Percentiles rank a stretch among this genome's conserved stretches.
phyloP scores from a whole-genome alignment of 2,113 vertebrate species.

The Micromys minutus region DNA sequence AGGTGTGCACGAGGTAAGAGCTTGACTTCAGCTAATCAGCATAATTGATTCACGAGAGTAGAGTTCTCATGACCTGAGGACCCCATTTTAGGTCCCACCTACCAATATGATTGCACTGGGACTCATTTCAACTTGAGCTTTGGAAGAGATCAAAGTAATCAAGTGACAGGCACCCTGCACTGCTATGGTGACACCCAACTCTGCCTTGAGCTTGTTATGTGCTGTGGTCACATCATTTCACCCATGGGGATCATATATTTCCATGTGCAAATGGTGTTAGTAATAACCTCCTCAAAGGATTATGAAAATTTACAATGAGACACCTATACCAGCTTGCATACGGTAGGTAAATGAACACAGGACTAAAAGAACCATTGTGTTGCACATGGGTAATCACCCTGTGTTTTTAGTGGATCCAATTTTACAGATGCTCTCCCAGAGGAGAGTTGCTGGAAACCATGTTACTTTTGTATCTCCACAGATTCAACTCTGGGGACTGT shows the following conservation, averaged over 20 bases:
- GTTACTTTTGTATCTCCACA: too few relatives aligned
- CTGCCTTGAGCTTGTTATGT: not conserved
- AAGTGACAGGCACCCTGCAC: not conserved
- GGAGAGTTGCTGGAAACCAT: not conserved
- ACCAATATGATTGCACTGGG: not conserved
- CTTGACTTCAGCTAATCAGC: not conserved
- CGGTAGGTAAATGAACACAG: not conserved
- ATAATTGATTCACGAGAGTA: too few relatives aligned
- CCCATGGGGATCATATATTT: not conserved
- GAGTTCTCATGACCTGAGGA: not conserved
- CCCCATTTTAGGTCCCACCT: not conserved
- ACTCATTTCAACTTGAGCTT: not conserved
- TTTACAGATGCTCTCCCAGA: not conserved
- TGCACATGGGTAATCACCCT: too few relatives aligned
- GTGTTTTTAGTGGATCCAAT: not conserved
- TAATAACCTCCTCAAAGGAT: not conserved
- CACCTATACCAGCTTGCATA: not conserved
- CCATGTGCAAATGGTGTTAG: not conserved
- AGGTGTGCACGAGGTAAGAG: not conserved
- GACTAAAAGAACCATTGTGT: not conserved
- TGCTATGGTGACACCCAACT: too few relatives aligned
- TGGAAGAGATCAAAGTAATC: not conserved
- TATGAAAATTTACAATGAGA: not conserved
- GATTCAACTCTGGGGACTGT: fast-evolving
- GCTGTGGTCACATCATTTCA: not conserved